A percentile compares a stretch with the other conserved stretches of the same genome.
Conservation (phyloP, 2,888 invertebrate genomes). For the Lasiommata megera region DNA sequence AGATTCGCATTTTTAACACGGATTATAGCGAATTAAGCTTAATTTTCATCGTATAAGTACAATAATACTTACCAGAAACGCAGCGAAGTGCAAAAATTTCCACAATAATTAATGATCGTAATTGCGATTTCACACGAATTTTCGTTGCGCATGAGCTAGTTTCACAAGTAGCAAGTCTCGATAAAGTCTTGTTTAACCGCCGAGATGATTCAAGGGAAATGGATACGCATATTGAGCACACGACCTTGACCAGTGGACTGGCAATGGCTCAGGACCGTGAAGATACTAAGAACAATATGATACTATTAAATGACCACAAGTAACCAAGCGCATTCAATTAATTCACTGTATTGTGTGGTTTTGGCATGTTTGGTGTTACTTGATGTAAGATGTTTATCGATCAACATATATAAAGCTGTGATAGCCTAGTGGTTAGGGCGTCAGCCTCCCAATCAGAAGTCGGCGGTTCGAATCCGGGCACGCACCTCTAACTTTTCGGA, state of each 20-base stretch:
- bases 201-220: conserved; percentile 10
- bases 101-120: no score
- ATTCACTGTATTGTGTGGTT: conserved; percentile 6
- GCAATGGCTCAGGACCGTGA: conserved; percentile 24
- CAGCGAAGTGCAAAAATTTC: no score
- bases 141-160: background rate
- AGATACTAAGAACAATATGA: conserved; percentile 27
- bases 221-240: conserved; percentile 18
- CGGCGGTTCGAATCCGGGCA: no score
- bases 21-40: no score
- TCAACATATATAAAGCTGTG: background rate
- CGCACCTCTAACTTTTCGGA: no score
- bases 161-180: background rate
- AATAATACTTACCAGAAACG: no score
- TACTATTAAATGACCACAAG: conserved; percentile 19
- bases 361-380: background rate
- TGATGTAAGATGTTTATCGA: background rate
- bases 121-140: background rate
- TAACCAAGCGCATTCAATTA: conserved; percentile 16
- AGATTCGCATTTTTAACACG: no score
- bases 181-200: background rate
- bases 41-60: no score
- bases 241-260: conserved; percentile 21
- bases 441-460: no score
- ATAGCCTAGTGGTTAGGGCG: no score